Conservation (phyloP, 2,888 invertebrate species). For the Quadroppia sp. region DNA sequence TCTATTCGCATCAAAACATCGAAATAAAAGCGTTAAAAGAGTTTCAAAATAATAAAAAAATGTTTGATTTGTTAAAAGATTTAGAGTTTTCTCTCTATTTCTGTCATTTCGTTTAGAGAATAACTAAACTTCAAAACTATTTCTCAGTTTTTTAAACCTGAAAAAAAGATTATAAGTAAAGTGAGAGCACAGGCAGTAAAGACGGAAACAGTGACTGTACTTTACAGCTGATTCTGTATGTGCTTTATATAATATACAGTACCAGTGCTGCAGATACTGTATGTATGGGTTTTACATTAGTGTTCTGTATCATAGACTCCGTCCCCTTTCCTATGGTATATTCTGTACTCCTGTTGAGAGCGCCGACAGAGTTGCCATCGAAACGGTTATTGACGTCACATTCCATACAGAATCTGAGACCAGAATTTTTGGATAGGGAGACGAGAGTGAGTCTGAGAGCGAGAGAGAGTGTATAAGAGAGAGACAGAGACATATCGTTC, state of each 20-base stretch:
- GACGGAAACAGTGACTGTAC: slow-evolving; percentile 15
- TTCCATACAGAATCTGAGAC: slow-evolving; percentile 1
- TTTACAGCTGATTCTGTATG: slow-evolving; percentile 8
- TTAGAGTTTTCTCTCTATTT: neutral
- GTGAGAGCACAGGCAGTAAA: neutral
- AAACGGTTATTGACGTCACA: slow-evolving; percentile 15
- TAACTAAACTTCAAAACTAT: neutral
- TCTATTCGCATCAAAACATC: neutral
- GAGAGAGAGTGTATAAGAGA: slow-evolving; percentile 2
- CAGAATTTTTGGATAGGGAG: slow-evolving; percentile 32
- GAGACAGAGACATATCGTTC: neutral
- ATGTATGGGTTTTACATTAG: neutral
- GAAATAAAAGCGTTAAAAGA: neutral
- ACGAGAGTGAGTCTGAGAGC: slow-evolving; percentile 25
- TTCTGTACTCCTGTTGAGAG: slow-evolving; percentile 20
- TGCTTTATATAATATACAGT: neutral
- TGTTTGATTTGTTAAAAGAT: slow-evolving; percentile 4
- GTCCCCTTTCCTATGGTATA: neutral
- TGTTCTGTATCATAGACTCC: neutral
- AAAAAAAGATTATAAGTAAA: neutral
- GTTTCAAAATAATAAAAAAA: neutral
- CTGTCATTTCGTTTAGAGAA: neutral
- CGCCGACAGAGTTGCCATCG: slow-evolving; percentile 24
- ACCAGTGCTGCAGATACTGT: neutral
- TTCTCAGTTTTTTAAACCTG: neutral